phyloP scores from a whole-genome alignment of 2,888 invertebrate genomes.

The Prenolepis imparis region DNA sequence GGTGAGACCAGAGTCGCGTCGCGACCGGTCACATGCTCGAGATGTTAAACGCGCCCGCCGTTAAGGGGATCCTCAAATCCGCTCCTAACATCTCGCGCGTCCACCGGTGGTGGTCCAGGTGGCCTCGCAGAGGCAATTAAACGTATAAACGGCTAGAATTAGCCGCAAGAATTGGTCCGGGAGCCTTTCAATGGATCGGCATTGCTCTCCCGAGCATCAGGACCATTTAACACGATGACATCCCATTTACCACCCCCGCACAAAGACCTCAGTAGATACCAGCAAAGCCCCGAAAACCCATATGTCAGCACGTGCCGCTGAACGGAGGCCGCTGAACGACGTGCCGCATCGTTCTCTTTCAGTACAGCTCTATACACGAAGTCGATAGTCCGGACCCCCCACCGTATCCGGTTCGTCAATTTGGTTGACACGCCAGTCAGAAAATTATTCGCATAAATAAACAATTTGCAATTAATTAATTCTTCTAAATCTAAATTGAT shows the following conservation, averaged over 20 bases:
- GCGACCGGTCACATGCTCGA: conserved; percentile 42
- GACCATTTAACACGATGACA: conserved; percentile 81
- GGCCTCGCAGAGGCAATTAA: conserved; percentile 79
- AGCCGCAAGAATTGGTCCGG: conserved; percentile 80
- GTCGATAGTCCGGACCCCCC: not conserved
- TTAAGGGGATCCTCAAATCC: conserved; percentile 32
- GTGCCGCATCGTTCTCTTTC: conserved; percentile 31
- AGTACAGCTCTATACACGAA: not conserved
- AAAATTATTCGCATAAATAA: conserved; percentile 28
- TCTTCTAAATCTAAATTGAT: not conserved
- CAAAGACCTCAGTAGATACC: conserved; percentile 67
- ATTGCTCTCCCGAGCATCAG: conserved; percentile 68
- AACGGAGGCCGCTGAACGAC: not conserved
- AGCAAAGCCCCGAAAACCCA: conserved; percentile 76
- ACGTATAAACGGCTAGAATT: conserved; percentile 81
- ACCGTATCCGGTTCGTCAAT: not conserved
- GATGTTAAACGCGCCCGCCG: conserved; percentile 26
- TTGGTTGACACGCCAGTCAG: not conserved
- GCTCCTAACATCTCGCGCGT: conserved; percentile 52
- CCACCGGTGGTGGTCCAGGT: conserved; percentile 75
- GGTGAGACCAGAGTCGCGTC: not conserved
- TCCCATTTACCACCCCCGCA: conserved; percentile 82
- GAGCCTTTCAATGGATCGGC: conserved; percentile 69
- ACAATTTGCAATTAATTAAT: conserved; percentile 13
- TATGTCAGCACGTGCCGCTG: conserved; percentile 77